Conservation (phyloP, 2,888 invertebrate genomes). For the Glyphotaelius pellucidus region DNA sequence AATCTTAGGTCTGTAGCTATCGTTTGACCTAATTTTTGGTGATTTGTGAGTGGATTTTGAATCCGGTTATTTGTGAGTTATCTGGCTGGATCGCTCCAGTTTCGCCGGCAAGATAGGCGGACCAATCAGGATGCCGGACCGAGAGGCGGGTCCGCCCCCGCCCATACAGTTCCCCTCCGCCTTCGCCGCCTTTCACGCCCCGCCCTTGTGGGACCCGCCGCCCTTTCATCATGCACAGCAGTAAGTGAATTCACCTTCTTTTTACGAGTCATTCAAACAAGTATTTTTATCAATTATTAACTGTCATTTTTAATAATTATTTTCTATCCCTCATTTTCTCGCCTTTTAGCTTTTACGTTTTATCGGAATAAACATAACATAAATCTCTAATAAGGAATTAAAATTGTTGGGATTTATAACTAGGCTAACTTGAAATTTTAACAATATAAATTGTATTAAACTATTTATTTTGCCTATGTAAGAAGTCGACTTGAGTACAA, state of each 20-base stretch:
- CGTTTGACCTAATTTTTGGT: not conserved
- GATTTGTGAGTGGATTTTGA: not conserved
- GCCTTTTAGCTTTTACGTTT: no score
- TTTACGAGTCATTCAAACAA: not conserved
- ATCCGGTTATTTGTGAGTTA: not conserved
- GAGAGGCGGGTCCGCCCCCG: constrained; percentile 78
- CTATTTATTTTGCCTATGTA: no score
- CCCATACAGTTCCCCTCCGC: constrained; percentile 79
- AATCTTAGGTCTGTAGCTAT: not conserved
- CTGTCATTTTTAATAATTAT: no score
- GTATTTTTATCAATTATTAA: no score
- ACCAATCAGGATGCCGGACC: constrained; percentile 73
- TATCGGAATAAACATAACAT: no score
- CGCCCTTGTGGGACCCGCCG: constrained; percentile 79
- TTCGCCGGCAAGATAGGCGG: constrained; percentile 37
- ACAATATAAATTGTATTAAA: no score
- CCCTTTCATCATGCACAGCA: constrained; percentile 80
- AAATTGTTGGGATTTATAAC: no score
- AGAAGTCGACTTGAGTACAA: no score
- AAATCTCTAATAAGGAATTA: no score
- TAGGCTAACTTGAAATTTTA: no score
- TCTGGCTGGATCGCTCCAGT: constrained; percentile 14
- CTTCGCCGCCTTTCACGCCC: constrained; percentile 81
- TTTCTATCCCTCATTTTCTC: no score
- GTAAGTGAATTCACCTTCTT: constrained; percentile 69